phyloP scores from a whole-genome alignment of 2,113 vertebrate genomes.

The Indri indri region DNA sequence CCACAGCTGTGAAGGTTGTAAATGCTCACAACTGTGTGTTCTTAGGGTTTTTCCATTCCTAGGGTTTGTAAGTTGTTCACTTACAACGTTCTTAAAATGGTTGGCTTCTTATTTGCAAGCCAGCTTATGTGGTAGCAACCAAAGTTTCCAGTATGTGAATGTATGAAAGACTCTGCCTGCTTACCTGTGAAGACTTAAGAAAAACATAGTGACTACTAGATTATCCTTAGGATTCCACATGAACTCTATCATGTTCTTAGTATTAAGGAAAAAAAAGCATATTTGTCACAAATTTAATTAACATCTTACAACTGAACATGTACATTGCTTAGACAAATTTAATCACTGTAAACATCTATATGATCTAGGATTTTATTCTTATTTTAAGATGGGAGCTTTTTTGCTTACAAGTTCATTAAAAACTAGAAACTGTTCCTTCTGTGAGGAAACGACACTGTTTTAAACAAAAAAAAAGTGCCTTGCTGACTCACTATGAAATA shows the following conservation, averaged over 20 bases:
- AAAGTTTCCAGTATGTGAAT: conserved; percentile 91
- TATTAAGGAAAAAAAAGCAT: conserved; percentile 89
- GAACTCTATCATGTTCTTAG: conserved; percentile 93
- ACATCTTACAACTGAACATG: conserved; percentile 92
- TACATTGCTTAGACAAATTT: conserved; percentile 94
- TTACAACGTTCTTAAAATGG: conserved; percentile 89
- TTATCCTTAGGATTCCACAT: conserved; percentile 93
- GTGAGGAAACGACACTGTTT: conserved; percentile 85
- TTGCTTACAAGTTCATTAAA: conserved; percentile 92
- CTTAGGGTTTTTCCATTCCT: conserved; percentile 86
- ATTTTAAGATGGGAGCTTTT: conserved; percentile 89
- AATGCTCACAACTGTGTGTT: conserved; percentile 88
- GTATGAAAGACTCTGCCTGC: conserved; percentile 92
- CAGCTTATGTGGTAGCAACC: conserved; percentile 88
- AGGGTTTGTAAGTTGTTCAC: conserved; percentile 89
- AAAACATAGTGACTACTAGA: conserved; percentile 93
- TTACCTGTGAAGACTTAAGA: conserved; percentile 92
- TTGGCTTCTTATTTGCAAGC: conserved; percentile 87
- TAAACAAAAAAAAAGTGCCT: conserved; percentile 82
- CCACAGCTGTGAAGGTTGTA: conserved; percentile 88
- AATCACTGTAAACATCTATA: conserved; percentile 93
- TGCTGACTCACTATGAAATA: conserved; percentile 86
- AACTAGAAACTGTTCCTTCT: conserved; percentile 87
- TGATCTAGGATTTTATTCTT: conserved; percentile 89
- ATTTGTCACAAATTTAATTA: conserved; percentile 93